A percentile compares a stretch with the other conserved stretches of the same genome.
Evolutionary conservation across 1,140 invertebrate genomes (phyloP).

Genomic region (Bombus difficillimus): DNA sequence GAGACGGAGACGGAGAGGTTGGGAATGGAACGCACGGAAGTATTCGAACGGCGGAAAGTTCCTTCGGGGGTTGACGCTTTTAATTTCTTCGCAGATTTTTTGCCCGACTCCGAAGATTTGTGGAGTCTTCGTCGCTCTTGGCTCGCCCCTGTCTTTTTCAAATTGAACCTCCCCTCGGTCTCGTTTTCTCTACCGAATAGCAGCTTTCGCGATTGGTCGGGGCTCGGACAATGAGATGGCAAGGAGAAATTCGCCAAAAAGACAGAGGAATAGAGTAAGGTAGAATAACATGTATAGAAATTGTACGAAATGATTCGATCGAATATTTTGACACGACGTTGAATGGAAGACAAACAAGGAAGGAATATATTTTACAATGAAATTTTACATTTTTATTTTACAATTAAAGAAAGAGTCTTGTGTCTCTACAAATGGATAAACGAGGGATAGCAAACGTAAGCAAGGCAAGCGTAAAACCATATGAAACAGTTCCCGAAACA

Average conservation of each 20-base stretch:
- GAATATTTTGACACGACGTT: no score
- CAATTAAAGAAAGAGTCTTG: no score
- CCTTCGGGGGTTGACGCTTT: conserved; percentile 30
- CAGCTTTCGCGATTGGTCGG: neutral
- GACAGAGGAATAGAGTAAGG: neutral
- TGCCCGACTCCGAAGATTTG: conserved; percentile 37
- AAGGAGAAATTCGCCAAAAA: neutral
- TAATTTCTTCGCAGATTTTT: conserved; percentile 50
- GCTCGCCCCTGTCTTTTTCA: conserved; percentile 8
- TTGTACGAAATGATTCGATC: no score
- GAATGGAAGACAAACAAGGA: no score
- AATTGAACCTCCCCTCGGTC: neutral
- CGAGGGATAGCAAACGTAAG: no score
- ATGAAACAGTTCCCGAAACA: no score
- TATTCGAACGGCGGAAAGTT: conserved; percentile 10
- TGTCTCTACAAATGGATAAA: no score
- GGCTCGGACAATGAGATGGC: neutral
- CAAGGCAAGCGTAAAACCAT: no score
- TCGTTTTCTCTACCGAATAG: neutral
- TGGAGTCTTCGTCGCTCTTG: conserved; percentile 14
- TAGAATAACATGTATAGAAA: no score
- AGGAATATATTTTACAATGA: no score
- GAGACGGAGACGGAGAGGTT: neutral
- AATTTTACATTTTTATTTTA: no score
- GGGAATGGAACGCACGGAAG: conserved; percentile 37